phyloP scores from a whole-genome alignment of 2,797 vertebrate genomes.

The Spondyliosoma cantharus region DNA sequence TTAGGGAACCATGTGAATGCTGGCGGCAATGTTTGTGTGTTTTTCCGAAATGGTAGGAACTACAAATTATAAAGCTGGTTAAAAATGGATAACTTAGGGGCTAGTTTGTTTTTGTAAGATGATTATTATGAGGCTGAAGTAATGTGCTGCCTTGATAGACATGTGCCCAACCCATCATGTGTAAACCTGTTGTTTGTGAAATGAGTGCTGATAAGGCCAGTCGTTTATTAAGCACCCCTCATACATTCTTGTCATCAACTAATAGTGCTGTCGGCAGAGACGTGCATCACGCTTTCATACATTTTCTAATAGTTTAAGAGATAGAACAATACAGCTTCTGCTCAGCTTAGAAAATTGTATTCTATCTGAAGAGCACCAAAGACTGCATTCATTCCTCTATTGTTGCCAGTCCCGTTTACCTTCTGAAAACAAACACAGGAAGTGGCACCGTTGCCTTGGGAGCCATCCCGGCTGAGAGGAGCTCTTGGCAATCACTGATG shows the following conservation, averaged over 20 bases:
- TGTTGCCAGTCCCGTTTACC: conserved; percentile 12
- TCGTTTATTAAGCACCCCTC: neutral
- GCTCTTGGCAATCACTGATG: conserved; percentile 67
- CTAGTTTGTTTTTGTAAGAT: neutral
- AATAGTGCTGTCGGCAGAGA: neutral
- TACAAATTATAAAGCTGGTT: neutral
- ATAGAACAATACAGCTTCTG: neutral
- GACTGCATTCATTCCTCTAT: neutral
- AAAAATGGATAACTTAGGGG: neutral
- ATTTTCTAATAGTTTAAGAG: neutral
- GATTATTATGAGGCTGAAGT: neutral
- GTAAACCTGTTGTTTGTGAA: neutral
- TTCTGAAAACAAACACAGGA: conserved; percentile 47
- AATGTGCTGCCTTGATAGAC: neutral
- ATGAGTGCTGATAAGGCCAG: neutral
- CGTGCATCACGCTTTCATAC: neutral
- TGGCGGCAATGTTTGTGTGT: neutral
- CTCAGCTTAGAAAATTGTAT: neutral
- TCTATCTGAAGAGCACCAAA: conserved; percentile 13
- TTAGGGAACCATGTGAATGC: neutral
- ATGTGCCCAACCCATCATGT: neutral
- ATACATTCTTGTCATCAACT: neutral
- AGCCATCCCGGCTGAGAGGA: conserved; percentile 41
- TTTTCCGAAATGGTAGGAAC: neutral
- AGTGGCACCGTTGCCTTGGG: conserved; percentile 49